Base-by-base conservation (phyloP, 1,140 invertebrate species). In the Anagrus nilaparvatae region DNA sequence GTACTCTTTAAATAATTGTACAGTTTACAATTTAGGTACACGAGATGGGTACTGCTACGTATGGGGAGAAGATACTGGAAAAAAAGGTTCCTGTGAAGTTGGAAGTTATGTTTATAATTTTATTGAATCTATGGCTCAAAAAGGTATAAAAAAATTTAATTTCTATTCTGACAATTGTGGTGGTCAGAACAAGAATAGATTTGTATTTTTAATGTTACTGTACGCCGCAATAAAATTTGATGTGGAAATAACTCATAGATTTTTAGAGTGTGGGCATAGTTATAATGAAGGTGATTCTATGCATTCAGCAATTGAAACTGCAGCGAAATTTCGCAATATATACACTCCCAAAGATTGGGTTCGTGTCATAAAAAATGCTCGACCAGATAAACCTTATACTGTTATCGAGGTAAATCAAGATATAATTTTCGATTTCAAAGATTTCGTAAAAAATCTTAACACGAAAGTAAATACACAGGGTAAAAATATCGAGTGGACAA, bases 141-240 rank as follows among this genome's bases (percentile, higher is more conserved):
- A 20, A 20, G 44, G 37, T 24, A 43, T 40, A 3, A 47, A 27
- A 12, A 38, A 47, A 29, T 47, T 47, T 42, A 18, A 21, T 28
- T 42, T 50, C 24, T 49, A 40, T 36, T 40, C 32, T 12, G 61
- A 64, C 46, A 67, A 61, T 43, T 65, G 60, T 42, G 48, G 54
- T 25, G 61, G 57, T 3, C 62, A 65, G 40, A 54, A 65, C 37
- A 55, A 58, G 46, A 67, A 67, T 41, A 46, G 50, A 46, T 49
- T 46, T 28, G 13, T 50, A n/a, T 48, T 46, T 37, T 23, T 31
- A 6, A 46, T 51, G 43, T 38, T 36, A 12, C 24, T 46, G 13
- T 38, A 39, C 34, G 43, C 44, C 10, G 38, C 36, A n/a, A 43
- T 23, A 14, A 33, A 44, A 10, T 40, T 42, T 18, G 17, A 44